These are phyloP conservation scores for Sylvicapra grimmia DNA, from an alignment of 2,113 vertebrate genomes.

Conservation along the genomic window DNA sequence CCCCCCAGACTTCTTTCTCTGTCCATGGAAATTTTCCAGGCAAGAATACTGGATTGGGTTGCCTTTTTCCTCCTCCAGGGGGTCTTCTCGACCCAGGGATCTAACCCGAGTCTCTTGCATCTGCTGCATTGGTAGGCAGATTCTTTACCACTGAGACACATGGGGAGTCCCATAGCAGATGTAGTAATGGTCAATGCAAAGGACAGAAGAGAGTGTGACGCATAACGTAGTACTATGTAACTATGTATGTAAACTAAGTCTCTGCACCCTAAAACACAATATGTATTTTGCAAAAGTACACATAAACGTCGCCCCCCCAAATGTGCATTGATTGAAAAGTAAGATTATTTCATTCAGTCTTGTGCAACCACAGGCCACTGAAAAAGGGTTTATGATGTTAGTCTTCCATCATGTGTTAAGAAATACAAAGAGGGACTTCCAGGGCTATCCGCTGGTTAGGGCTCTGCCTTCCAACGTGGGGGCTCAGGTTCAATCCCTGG, in stretches of 20 bases:
- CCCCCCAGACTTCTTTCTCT: background rate
- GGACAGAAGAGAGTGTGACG: background rate
- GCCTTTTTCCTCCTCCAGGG: background rate
- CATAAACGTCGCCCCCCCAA: background rate
- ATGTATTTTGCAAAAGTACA: background rate
- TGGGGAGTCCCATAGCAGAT: background rate
- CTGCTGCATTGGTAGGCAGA: background rate
- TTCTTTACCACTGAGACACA: background rate
- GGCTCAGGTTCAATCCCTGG: background rate
- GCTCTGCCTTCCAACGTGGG: background rate
- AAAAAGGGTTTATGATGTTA: background rate
- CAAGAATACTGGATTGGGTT: background rate
- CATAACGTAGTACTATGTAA: background rate
- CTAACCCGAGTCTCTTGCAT: background rate
- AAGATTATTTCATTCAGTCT: conserved; percentile 7
- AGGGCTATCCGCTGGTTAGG: background rate
- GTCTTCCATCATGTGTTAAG: background rate
- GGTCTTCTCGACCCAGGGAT: background rate
- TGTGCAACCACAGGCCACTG: background rate
- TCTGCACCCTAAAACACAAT: background rate
- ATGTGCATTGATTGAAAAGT: background rate
- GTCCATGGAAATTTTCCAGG: background rate
- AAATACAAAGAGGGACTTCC: background rate
- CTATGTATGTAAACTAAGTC: background rate
- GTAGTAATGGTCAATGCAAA: background rate